Percentiles rank a stretch among this genome's conserved stretches.
These are phyloP conservation scores for Lycocerus yunnanus DNA, from an alignment of 2,888 invertebrate genomes.

Conservation along the genomic window DNA sequence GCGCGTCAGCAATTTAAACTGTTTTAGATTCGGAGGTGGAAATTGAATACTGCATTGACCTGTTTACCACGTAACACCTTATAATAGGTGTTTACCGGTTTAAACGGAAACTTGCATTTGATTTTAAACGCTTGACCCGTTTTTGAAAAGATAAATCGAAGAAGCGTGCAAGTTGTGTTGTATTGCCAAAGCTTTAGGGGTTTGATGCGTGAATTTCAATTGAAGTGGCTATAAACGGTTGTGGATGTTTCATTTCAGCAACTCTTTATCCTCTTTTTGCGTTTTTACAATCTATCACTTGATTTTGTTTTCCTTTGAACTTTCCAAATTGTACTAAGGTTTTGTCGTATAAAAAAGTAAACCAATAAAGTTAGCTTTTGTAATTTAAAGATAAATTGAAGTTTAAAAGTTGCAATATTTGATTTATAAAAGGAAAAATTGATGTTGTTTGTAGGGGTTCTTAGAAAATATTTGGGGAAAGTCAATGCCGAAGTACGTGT, in stretches of 20 bases:
- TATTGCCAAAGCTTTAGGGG: not conserved
- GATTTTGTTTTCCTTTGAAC: conserved; percentile 13
- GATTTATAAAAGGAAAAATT: not conserved
- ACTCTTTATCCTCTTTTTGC: conserved; percentile 17
- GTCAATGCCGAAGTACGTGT: not conserved
- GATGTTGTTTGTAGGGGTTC: not conserved
- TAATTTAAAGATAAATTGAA: not conserved
- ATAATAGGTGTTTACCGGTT: not conserved
- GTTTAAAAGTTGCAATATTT: not conserved
- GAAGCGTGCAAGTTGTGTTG: not conserved
- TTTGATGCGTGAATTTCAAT: not conserved
- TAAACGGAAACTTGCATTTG: not conserved
- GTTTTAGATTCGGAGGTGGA: no score
- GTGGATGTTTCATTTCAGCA: conserved; percentile 8
- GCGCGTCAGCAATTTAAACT: no score
- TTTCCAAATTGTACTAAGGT: conserved; percentile 1
- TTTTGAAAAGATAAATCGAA: not conserved
- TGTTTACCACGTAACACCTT: no score
- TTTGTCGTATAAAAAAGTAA: not conserved
- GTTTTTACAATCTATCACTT: conserved; percentile 23
- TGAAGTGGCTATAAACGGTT: not conserved
- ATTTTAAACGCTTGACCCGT: not conserved
- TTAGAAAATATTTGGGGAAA: not conserved
- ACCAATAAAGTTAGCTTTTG: not conserved
- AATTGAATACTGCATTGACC: no score